Base-by-base conservation (phyloP, 2,797 vertebrate species). In the Serranus cabrilla region DNA sequence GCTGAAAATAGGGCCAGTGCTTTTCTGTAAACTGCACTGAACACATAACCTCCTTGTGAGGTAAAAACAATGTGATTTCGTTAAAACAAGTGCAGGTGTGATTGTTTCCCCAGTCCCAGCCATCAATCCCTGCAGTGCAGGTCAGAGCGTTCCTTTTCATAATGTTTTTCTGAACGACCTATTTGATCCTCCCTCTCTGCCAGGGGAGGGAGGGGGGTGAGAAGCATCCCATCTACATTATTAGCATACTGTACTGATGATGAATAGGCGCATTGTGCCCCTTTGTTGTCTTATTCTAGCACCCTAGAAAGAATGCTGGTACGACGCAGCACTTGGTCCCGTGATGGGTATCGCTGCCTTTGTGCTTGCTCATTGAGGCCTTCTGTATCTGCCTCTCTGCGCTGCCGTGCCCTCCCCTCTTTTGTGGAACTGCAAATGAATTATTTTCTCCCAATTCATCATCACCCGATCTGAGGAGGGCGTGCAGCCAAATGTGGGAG, bases 231-330 rank as follows among this genome's bases (percentile, higher is more conserved):
- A 75, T 84, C 84, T 72, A 76, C 89, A 76, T 76, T 88, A 92
- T 93, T 90, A 87, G 88, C 92, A 89, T 88, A 87, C 92, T 89
- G 90, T 90, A 87, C 76, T 70, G 86, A 49, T 76, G 81, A 91
- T 94, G 92, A 94, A 94, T 93, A 65, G 89, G 45, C 55, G 62
- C 86, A 90, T 91, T 94, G 94, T 94, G 82, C 21, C 31, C 71
- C 77, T 87, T 91, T 90, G 91, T 89, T 90, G 83, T 87, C 84
- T 78, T 88, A 87, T 88, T 88, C 83, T 56, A 77, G 84, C 83
- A 86, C 72, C 81, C 66, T 65, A 83, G 91, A 88, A 88, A 86
- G 89, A 91, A 88, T 84, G 91, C 85, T 93, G 93, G 93, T 93
- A 92, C 92, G 81, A 83, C 54, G 85, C 80, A 83, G 90, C 76